phyloP scores from a whole-genome alignment of 23 tunicate species.

The Trididemnum miniatum region DNA sequence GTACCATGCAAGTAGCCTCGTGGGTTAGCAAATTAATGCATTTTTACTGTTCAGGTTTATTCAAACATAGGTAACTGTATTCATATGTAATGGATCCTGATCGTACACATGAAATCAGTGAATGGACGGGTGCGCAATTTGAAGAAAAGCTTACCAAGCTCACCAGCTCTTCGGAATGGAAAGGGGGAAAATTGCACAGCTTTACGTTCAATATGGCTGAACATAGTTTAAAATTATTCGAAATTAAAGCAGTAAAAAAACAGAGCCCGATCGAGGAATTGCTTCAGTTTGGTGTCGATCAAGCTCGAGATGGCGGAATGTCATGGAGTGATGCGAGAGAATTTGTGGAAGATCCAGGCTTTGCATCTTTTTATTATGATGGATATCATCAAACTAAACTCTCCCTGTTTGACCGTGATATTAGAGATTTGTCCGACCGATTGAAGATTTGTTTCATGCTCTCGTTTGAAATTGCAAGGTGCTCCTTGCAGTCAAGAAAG shows the following conservation, averaged over 20 bases:
- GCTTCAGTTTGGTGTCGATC: background rate
- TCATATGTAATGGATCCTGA: background rate
- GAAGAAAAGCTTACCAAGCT: background rate
- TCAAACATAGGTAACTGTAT: no score
- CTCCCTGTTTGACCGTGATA: background rate
- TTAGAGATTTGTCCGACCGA: background rate
- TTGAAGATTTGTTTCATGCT: slow-evolving; percentile 1
- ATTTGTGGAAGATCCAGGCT: background rate
- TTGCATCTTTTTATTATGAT: background rate
- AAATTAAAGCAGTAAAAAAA: slow-evolving; percentile 17
- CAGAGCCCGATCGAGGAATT: slow-evolving; percentile 21
- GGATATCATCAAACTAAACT: background rate
- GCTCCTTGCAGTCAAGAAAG: background rate
- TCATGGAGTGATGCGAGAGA: background rate
- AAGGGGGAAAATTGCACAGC: slow-evolving; percentile 15
- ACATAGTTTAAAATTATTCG: background rate
- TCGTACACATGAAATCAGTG: slow-evolving; percentile 2
- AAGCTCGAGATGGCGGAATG: background rate
- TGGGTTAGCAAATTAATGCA: no score
- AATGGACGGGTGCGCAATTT: background rate
- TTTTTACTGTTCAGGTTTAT: no score
- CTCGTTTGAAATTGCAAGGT: slow-evolving; percentile 8
- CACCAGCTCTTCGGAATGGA: background rate
- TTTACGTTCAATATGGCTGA: slow-evolving; percentile 6
- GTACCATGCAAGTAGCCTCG: no score